Conservation (phyloP, 2,888 invertebrate species). For the Drosophila mimetica region DNA sequence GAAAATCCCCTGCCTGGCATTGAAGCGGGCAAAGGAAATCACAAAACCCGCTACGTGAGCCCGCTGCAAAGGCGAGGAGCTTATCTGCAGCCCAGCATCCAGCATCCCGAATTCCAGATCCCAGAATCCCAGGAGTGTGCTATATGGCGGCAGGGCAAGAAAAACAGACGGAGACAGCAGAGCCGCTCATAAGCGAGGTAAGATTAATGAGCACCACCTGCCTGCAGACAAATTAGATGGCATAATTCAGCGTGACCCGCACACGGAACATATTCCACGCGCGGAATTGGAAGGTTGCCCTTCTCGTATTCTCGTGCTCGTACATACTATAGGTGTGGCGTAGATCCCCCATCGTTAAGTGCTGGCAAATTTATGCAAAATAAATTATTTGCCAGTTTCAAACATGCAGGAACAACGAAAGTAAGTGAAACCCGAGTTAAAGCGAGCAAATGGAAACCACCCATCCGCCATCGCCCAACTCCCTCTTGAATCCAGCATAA, state of each 20-base stretch:
- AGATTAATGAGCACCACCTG: constrained; percentile 78
- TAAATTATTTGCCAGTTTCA: constrained; percentile 50
- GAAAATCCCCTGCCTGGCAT: constrained; percentile 9
- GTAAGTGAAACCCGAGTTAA: constrained; percentile 15
- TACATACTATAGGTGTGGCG: constrained; percentile 20
- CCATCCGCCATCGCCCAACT: background rate
- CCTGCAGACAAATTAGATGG: constrained; percentile 72
- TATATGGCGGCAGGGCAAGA: constrained; percentile 36
- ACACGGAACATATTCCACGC: constrained; percentile 39
- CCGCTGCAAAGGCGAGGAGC: constrained; percentile 22
- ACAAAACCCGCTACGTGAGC: constrained; percentile 37
- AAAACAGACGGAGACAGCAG: constrained; percentile 38
- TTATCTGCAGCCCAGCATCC: constrained; percentile 31
- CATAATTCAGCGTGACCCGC: constrained; percentile 73
- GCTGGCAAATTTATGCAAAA: constrained; percentile 53
- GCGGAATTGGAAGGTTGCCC: background rate
- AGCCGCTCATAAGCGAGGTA: constrained; percentile 54
- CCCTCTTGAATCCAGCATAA: constrained; percentile 27
- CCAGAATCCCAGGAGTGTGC: constrained; percentile 52
- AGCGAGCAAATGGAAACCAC: constrained; percentile 5
- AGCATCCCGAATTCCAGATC: constrained; percentile 25
- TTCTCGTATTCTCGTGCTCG: too few relatives aligned
- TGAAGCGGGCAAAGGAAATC: constrained; percentile 28
- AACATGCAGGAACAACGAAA: constrained; percentile 27
- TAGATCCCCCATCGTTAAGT: constrained; percentile 40